Conservation (phyloP, 1,140 invertebrate genomes). For the Dreissena rostriformis region DNA sequence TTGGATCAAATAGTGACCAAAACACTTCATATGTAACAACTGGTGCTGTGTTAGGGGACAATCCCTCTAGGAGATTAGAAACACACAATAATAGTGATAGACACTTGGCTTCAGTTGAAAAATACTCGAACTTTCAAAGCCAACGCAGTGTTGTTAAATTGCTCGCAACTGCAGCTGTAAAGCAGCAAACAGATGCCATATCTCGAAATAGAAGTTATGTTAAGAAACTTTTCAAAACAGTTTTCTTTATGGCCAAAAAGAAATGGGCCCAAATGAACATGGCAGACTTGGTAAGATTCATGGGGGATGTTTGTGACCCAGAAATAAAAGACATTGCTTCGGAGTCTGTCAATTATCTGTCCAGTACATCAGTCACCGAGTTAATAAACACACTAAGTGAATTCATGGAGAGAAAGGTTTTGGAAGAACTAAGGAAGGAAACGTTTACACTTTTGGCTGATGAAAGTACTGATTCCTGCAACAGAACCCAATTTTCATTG, state of each 20-base stretch:
- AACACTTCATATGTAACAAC: slow-evolving; percentile 25
- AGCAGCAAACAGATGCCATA: not conserved
- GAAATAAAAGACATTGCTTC: not conserved
- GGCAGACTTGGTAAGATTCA: not conserved
- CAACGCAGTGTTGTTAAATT: not conserved
- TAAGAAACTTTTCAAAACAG: slow-evolving; percentile 21
- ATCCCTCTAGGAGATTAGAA: not conserved
- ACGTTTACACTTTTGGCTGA: slow-evolving; percentile 32
- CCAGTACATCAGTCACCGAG: not conserved
- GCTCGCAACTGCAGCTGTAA: too few relatives aligned
- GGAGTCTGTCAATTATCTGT: slow-evolving; percentile 7
- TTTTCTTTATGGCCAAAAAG: not conserved
- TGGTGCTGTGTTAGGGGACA: slow-evolving; percentile 14
- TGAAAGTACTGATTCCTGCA: slow-evolving; percentile 12
- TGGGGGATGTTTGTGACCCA: slow-evolving; percentile 2
- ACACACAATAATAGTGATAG: not conserved
- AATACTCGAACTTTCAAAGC: not conserved
- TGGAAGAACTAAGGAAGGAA: slow-evolving; percentile 3
- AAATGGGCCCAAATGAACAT: slow-evolving; percentile 12
- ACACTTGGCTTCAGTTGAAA: not conserved
- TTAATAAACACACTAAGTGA: not conserved
- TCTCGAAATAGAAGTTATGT: not conserved
- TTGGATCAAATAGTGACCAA: not conserved
- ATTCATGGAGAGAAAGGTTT: not conserved
- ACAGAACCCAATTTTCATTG: slow-evolving; percentile 22